Base-by-base conservation (phyloP, 35 echinoderm and acorn worm genomes). In the Hemicentrotus pulcherrimus region DNA sequence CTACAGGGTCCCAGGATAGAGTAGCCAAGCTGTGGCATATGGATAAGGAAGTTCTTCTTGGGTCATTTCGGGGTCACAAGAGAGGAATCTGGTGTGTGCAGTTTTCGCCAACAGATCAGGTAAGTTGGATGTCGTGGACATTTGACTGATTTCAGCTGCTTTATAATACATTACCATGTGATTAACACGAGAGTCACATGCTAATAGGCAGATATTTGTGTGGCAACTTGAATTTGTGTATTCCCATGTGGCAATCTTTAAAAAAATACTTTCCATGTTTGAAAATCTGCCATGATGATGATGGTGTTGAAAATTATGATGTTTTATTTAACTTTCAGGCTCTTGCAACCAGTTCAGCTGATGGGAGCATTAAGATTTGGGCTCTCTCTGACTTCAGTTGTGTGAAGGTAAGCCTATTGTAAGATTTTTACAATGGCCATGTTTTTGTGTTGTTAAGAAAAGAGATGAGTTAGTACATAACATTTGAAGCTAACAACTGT, bases 1-100 rank as follows among this genome's bases (percentile, higher is more conserved):
- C 96, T 8, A 97, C 98, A 31, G 98, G 97, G 2, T 99, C 98
- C 6, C 98, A 97, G 28, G 98, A 99, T 91, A 96, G 94, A 55
- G 92, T 97, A 59, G 98, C 96, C 22, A 99, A 97, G 86, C 96
- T 99, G 1, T 99, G 97, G 97, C 94, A 97, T 94, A 41, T 97
- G 31, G 98, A 99, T 32, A 96, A 96, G 60, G 96, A 97, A 32
- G 94, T 94, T 87, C 94, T 96, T 32, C 91, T 97, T 59, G 98
- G 98, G 94, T 95, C 97, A 91, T 99, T 97, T 52, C 86, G 98
- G 92, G 98, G 98, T 96, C 98, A 99, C 86, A 95, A 94, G 91
- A 95, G 98, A 90, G 97, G 98, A 13, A 99, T 99, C 14, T 99
- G 98, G 98, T 99, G 98, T 96, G 97, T 99, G 31, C 97, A 97